Conservation (phyloP, 2,113 vertebrate genomes). For the Sula dactylatra region DNA sequence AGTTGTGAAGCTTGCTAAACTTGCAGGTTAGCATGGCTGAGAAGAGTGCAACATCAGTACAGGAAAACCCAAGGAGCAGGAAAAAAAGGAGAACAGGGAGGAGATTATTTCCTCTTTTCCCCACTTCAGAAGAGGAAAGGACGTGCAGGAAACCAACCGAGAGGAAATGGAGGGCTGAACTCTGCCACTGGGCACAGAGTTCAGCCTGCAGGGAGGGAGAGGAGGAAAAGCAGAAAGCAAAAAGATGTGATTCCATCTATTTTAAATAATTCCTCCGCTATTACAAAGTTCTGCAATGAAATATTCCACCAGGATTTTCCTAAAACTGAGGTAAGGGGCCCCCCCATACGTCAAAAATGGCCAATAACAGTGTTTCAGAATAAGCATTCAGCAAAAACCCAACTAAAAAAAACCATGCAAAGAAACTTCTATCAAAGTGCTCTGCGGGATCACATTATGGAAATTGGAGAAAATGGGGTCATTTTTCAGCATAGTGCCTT, state of each 20-base stretch:
- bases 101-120: neutral
- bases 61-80: neutral
- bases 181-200: rapidly evolving
- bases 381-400: neutral
- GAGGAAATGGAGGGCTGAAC: neutral
- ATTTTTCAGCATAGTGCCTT: neutral
- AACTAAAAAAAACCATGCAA: neutral
- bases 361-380: neutral
- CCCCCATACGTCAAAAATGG: neutral
- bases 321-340: neutral
- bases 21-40: neutral
- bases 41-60: neutral
- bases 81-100: rapidly evolving
- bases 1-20: neutral
- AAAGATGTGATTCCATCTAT: neutral
- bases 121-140: neutral
- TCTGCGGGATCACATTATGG: rapidly evolving
- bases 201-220: neutral
- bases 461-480: neutral
- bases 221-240: neutral
- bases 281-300: neutral
- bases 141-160: neutral
- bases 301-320: neutral
- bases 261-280: neutral
- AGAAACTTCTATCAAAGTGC: neutral